phyloP scores from a whole-genome alignment of 1,140 invertebrate species.

The Adelges cooleyi region DNA sequence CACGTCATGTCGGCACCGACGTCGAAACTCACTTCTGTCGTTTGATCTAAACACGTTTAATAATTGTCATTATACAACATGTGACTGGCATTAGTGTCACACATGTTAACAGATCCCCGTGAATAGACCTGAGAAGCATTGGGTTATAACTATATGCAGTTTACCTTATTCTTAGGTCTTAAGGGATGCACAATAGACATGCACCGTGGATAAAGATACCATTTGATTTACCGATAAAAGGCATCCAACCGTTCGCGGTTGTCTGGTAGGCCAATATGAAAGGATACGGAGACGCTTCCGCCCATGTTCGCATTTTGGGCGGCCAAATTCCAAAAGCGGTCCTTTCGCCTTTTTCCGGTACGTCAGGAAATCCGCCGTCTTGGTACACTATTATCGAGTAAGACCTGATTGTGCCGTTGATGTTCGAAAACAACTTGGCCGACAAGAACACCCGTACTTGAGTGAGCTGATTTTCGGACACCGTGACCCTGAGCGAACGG shows the following conservation, averaged over 20 bases:
- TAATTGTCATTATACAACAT: no score
- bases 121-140: no score
- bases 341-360: neutral
- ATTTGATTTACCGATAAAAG: neutral
- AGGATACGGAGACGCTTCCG: neutral
- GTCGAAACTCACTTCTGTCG: neutral
- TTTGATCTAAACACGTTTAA: neutral
- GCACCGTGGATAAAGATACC: no score
- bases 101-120: no score
- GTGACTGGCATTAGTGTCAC: no score
- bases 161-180: no score
- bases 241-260: neutral
- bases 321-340: neutral
- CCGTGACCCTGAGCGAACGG: neutral
- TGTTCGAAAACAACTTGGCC: neutral
- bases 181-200: no score
- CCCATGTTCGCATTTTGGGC: neutral
- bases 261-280: conserved; percentile 15
- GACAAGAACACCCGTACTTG: neutral
- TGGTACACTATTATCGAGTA: conserved; percentile 13
- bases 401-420: neutral
- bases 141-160: no score
- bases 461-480: neutral
- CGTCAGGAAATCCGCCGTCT: conserved; percentile 1
- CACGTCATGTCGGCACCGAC: neutral